Percentiles rank a stretch among this genome's conserved stretches.
These are phyloP conservation scores for Trichogramma dendrolimi DNA, from an alignment of 2,888 invertebrate species.

Conservation along the genomic window DNA sequence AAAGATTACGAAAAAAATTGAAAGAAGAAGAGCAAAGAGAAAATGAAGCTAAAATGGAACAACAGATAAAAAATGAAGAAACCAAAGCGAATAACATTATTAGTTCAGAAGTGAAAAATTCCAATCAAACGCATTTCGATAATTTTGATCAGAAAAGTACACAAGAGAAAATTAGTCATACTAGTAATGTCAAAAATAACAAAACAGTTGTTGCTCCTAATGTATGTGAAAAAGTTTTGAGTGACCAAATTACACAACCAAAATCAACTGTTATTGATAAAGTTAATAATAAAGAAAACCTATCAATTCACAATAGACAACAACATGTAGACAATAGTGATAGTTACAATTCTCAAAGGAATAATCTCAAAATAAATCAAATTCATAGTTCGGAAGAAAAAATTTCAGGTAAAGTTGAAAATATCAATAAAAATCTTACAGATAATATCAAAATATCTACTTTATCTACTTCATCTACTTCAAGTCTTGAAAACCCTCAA, in stretches of 20 bases:
- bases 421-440: no score
- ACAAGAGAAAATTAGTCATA: not conserved
- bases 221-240: not conserved
- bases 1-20: conserved; percentile 38
- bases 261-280: not conserved
- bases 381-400: no score
- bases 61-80: conserved; percentile 10
- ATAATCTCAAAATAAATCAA: no score
- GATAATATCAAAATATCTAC: no score
- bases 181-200: not conserved
- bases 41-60: conserved; percentile 1
- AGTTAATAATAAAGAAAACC: conserved; percentile 21
- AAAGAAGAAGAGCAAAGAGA: conserved; percentile 13
- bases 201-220: not conserved
- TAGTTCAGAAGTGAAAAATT: not conserved
- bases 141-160: conserved; percentile 6
- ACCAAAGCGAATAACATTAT: conserved; percentile 7
- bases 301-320: conserved; percentile 6
- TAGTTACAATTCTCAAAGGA: no score
- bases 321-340: no score
- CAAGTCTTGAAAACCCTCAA: no score
- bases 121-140: not conserved
- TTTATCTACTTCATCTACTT: no score
- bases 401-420: no score
- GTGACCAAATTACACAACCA: not conserved